phyloP scores from a whole-genome alignment of 2,888 invertebrate species.

The Phrixothrix hirtus region DNA sequence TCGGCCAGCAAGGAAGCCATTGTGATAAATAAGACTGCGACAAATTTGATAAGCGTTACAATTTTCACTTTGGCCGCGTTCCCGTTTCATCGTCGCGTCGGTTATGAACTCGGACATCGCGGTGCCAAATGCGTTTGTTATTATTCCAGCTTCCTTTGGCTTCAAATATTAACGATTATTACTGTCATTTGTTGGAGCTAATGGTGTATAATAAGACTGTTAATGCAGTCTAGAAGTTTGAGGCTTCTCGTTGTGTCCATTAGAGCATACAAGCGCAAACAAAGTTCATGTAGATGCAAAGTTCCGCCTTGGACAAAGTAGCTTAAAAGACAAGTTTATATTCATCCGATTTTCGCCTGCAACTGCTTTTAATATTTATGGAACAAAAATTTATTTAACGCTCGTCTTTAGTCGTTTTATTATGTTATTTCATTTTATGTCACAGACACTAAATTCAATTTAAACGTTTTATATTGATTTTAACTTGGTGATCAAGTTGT shows the following conservation, averaged over 20 bases:
- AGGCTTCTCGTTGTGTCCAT: conserved; percentile 31
- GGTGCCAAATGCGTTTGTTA: conserved; percentile 41
- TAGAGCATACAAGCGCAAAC: conserved; percentile 31
- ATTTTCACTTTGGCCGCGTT: conserved; percentile 44
- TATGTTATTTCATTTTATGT: too few relatives aligned
- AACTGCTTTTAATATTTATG: neutral
- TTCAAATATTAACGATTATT: conserved; percentile 40
- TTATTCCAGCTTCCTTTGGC: conserved; percentile 38
- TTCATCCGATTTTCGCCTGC: conserved; percentile 4
- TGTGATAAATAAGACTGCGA: conserved; percentile 40
- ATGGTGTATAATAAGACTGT: conserved; percentile 41
- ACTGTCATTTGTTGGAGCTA: conserved; percentile 41
- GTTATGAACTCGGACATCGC: conserved; percentile 27
- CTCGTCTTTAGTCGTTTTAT: neutral
- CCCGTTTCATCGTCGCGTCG: conserved; percentile 34
- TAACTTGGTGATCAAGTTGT: too few relatives aligned
- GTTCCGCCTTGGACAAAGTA: conserved; percentile 23
- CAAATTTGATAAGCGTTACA: conserved; percentile 44
- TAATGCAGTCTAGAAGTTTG: conserved; percentile 34
- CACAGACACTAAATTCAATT: too few relatives aligned
- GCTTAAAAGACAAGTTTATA: conserved; percentile 19
- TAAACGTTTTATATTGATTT: too few relatives aligned
- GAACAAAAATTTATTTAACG: neutral
- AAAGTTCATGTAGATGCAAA: conserved; percentile 29
- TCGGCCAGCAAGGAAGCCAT: conserved; percentile 32